These are phyloP conservation scores for Tenebrosternarchus preto DNA, from an alignment of 2,113 vertebrate species.

Conservation along the genomic window DNA sequence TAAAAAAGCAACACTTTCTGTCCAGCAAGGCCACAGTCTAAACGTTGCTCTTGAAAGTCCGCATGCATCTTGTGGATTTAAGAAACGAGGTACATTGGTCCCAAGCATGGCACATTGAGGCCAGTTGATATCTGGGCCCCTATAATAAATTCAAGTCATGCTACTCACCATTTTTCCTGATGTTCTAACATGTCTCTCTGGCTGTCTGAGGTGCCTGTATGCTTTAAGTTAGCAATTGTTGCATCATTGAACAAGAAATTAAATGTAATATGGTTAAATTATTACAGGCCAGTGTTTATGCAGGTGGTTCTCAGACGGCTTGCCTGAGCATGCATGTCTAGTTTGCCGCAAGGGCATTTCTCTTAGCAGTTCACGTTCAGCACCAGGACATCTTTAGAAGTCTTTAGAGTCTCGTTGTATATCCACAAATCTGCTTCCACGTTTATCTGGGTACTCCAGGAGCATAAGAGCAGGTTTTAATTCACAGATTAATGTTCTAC, in stretches of 20 bases:
- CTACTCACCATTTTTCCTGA: neutral
- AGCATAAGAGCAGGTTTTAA: neutral
- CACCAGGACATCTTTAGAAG: neutral
- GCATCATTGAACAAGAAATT: neutral
- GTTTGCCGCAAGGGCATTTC: too few relatives aligned
- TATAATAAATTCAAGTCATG: neutral
- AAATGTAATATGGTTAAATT: neutral
- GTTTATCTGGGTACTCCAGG: neutral
- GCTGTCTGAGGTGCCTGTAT: neutral
- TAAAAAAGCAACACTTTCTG: neutral
- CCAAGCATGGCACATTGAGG: too few relatives aligned
- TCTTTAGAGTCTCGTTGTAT: neutral
- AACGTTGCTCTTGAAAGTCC: neutral
- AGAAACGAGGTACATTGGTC: neutral
- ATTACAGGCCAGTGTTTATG: neutral
- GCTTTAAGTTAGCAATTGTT: neutral
- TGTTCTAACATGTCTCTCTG: neutral
- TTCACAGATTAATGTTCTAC: neutral
- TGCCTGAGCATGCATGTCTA: neutral
- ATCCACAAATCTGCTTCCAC: neutral
- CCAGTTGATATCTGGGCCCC: too few relatives aligned
- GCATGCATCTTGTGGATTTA: neutral
- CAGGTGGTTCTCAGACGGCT: neutral
- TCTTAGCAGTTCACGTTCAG: neutral
- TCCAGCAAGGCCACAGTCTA: neutral